These are phyloP conservation scores for Xanthorhoe designata DNA, from an alignment of 2,888 invertebrate species.

Conservation along the genomic window DNA sequence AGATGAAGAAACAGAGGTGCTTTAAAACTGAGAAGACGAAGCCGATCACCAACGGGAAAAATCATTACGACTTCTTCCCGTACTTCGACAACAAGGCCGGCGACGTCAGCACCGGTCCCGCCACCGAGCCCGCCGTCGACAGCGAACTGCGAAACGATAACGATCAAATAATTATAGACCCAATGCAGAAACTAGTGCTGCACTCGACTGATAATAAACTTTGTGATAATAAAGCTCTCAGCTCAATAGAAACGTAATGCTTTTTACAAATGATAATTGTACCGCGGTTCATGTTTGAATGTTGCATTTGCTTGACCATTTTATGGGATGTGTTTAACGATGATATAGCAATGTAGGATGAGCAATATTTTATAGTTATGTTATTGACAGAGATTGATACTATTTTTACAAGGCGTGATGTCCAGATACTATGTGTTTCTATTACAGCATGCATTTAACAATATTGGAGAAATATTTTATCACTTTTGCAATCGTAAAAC, in stretches of 20 bases:
- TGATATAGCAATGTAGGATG: conserved; percentile 49
- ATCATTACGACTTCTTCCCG: conserved; percentile 79
- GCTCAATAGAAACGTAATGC: conserved; percentile 77
- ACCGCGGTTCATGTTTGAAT: conserved; percentile 55
- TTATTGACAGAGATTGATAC: conserved; percentile 31
- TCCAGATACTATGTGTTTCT: conserved; percentile 14
- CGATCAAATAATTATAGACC: conserved; percentile 80
- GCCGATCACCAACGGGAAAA: conserved; percentile 69
- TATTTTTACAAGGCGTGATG: conserved; percentile 27
- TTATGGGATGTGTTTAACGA: conserved; percentile 45
- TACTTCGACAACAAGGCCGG: conserved; percentile 77
- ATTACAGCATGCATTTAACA: conserved; percentile 7
- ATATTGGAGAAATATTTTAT: conserved; percentile 18
- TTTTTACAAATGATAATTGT: conserved; percentile 71
- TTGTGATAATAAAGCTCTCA: conserved; percentile 83
- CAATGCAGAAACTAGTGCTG: conserved; percentile 83
- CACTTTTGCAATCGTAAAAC: conserved; percentile 16
- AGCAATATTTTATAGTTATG: conserved; percentile 52
- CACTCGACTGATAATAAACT: conserved; percentile 84
- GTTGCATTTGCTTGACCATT: conserved; percentile 62
- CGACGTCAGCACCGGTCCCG: conserved; percentile 48
- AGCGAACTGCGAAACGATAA: conserved; percentile 59
- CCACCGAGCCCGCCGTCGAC: conserved; percentile 32
- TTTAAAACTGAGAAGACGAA: conserved; percentile 66
- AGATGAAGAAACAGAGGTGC: conserved; percentile 61